phyloP scores from a whole-genome alignment of 1,140 invertebrate genomes.

The Drosophila novamexicana region DNA sequence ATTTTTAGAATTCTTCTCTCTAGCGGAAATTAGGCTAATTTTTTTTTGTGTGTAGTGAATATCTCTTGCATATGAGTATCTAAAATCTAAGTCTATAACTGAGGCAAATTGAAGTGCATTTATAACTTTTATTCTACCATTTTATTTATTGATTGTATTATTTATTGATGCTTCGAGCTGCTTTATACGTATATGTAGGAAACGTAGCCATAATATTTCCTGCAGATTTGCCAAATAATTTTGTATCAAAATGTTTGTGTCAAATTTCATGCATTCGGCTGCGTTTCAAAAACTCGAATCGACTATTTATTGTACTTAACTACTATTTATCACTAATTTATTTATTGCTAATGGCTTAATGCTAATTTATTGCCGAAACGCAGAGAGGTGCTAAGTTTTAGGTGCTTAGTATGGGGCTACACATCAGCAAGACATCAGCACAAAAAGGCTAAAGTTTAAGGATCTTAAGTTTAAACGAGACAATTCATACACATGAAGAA shows the following conservation, averaged over 20 bases:
- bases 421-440: slow-evolving; percentile 19
- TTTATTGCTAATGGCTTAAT: slow-evolving; percentile 38
- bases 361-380: slow-evolving; percentile 61
- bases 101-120: slow-evolving; percentile 70
- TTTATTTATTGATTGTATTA: slow-evolving; percentile 60
- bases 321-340: slow-evolving; percentile 68
- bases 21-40: slow-evolving; percentile 72
- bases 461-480: slow-evolving; percentile 39
- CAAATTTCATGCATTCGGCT: slow-evolving; percentile 56
- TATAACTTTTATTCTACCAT: slow-evolving; percentile 65
- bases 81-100: slow-evolving; percentile 66
- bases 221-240: slow-evolving; percentile 76
- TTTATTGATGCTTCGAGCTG: slow-evolving; percentile 50
- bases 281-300: slow-evolving; percentile 31
- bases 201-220: slow-evolving; percentile 8
- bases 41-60: slow-evolving; percentile 57
- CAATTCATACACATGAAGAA: slow-evolving; percentile 26
- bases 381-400: slow-evolving; percentile 70
- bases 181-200: slow-evolving; percentile 8
- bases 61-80: slow-evolving; percentile 50
- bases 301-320: slow-evolving; percentile 36
- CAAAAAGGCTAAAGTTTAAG: slow-evolving; percentile 42
- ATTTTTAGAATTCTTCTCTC: slow-evolving; percentile 35
- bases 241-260: slow-evolving; percentile 80
- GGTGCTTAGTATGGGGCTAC: slow-evolving; percentile 47